Evolutionary conservation across 2,113 vertebrate genomes (phyloP), one percentile per base, ranked within the genome.

Genomic region (Lagenorhynchus albirostris): DNA sequence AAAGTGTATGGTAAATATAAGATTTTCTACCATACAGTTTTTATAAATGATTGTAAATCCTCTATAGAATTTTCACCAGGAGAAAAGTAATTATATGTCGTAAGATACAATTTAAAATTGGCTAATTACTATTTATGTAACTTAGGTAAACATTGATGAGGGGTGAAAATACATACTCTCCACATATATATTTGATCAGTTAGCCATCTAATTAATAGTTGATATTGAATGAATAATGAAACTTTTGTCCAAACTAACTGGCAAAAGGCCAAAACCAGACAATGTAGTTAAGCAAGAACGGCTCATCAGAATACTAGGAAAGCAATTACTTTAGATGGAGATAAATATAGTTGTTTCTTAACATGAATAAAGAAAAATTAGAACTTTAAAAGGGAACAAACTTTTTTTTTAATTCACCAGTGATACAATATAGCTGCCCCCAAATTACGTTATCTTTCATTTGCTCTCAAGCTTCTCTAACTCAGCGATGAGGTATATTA

Each of bases 261-360:
- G 98, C 98, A 98, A 92, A 96, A 94, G 98, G 98, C 98, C 98
- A 98, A 98, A 98, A 97, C 98, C 98, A 98, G 98, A 98, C 98
- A 98, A 98, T 53, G 73, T 93, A 98, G 98, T 98, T 98, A 98
- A 98, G 98, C 97, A 98, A 98, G 98, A 99, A 98, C 95, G 98
- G 96, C 98, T 98, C 98, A 99, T 98, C 97, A 99, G 98, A 99
- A 99, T 96, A 99, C 97, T 97, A 98, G 97, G 98, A 98, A 99
- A 98, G 96, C 97, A 98, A 99, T 99, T 99, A 99, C 96, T 98
- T 98, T 98, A 98, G 97, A 98, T 94, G 97, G 97, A 98, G 99
- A 98, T 98, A 98, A 99, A 98, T 98, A 98, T 81, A 98, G 96
- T 93, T 96, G 94, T 98, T 93, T 98, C 98, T 98, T 98, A 98